phyloP scores from a whole-genome alignment of 2,113 vertebrate genomes.

The Phaetusa simplex region DNA sequence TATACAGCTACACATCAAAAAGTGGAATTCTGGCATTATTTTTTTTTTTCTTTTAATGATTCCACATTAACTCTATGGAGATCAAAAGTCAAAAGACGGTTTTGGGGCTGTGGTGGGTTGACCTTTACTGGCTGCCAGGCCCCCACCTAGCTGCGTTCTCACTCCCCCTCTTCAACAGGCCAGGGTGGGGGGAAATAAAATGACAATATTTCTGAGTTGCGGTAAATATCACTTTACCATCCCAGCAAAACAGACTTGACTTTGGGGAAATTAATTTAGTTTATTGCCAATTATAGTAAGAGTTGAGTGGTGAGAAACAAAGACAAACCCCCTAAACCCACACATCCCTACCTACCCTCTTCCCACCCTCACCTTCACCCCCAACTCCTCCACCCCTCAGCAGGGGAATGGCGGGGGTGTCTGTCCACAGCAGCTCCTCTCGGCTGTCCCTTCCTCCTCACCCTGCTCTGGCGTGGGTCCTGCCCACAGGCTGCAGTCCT shows the following conservation, averaged over 20 bases:
- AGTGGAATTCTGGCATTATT: background rate
- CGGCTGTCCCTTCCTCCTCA: background rate
- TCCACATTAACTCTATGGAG: background rate
- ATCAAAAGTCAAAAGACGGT: background rate
- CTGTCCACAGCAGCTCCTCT: background rate
- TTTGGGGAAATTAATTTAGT: background rate
- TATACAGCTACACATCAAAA: background rate
- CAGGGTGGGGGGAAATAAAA: accelerated
- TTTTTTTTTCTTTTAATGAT: background rate
- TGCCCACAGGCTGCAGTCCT: background rate
- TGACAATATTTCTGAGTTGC: background rate
- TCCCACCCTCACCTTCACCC: background rate
- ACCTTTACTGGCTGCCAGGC: background rate
- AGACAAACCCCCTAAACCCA: background rate
- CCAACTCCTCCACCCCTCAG: accelerated
- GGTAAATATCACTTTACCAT: background rate
- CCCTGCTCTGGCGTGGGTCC: accelerated
- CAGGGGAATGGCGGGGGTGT: background rate
- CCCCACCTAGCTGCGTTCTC: accelerated
- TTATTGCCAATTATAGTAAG: background rate
- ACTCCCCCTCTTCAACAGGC: background rate
- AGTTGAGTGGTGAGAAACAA: background rate
- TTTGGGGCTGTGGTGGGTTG: background rate
- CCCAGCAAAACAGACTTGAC: background rate
- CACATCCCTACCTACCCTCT: background rate